Conservation (phyloP, 2,113 vertebrate genomes). For the Larimichthys crocea region DNA sequence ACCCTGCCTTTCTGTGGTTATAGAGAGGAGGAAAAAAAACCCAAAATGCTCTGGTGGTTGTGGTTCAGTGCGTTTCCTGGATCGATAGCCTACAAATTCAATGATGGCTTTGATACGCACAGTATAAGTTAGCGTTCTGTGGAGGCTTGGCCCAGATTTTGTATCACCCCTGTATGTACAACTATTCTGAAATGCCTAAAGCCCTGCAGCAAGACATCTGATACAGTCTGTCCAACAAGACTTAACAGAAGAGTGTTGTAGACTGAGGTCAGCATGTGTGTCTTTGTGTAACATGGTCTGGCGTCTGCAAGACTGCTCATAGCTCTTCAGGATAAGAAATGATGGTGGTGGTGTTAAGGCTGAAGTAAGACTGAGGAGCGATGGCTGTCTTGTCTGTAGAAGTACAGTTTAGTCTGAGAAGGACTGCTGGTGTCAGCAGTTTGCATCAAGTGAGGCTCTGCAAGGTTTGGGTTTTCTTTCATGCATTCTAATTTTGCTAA, state of each 20-base stretch:
- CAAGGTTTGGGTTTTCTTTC: slow-evolving; percentile 48
- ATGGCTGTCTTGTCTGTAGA: slow-evolving; percentile 31
- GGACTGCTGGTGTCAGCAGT: slow-evolving; percentile 65
- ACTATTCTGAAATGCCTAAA: slow-evolving; percentile 17
- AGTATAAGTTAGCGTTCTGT: slow-evolving; percentile 45
- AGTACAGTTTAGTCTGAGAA: slow-evolving; percentile 30
- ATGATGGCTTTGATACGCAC: slow-evolving; percentile 56
- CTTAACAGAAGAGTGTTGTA: slow-evolving; percentile 4
- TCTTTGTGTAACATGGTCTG: slow-evolving; percentile 43
- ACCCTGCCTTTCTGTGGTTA: slow-evolving; percentile 53
- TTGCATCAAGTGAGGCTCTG: slow-evolving; percentile 51
- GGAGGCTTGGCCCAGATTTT: slow-evolving; percentile 48
- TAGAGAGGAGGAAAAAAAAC: background rate
- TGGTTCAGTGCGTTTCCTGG: slow-evolving; percentile 40
- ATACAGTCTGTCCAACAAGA: slow-evolving; percentile 43
- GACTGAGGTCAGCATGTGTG: slow-evolving; percentile 25
- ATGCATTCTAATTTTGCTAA: slow-evolving; percentile 57
- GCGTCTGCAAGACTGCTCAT: slow-evolving; percentile 31
- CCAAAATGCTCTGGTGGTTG: slow-evolving; percentile 43
- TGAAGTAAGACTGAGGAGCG: slow-evolving; percentile 8
- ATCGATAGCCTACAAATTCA: slow-evolving; percentile 70
- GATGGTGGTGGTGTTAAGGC: slow-evolving; percentile 25
- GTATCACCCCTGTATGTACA: slow-evolving; percentile 27
- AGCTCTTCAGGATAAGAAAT: slow-evolving; percentile 1
- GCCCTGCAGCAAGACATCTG: slow-evolving; percentile 38